Percentiles rank a stretch among this genome's conserved stretches.
phyloP scores from a whole-genome alignment of 2,113 vertebrate species.

The Nibea albiflora region DNA sequence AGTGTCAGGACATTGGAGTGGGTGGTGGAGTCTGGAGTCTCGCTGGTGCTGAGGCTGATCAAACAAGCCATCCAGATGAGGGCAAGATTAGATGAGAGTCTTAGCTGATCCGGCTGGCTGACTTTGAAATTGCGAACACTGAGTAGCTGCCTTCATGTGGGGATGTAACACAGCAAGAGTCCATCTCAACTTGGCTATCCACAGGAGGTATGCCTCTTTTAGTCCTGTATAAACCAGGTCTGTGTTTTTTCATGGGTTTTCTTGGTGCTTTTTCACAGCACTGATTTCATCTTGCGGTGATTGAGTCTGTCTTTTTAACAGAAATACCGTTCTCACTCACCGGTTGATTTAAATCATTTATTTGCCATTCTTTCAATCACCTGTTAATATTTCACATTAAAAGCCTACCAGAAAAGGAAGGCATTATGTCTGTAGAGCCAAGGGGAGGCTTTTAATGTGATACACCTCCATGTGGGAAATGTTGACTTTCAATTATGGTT shows the following conservation, averaged over 20 bases:
- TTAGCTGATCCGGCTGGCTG: slow-evolving; percentile 28
- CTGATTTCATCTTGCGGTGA: neutral
- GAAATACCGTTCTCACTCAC: neutral
- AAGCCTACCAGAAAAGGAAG: neutral
- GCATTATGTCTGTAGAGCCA: neutral
- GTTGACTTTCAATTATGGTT: neutral
- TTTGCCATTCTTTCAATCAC: neutral
- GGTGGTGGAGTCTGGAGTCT: slow-evolving; percentile 23
- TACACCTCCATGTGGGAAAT: neutral
- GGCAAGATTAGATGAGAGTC: slow-evolving; percentile 28
- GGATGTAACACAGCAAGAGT: neutral
- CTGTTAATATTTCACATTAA: neutral
- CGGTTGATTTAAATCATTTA: neutral
- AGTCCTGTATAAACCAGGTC: neutral
- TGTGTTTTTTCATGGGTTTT: no score
- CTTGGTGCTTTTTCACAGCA: neutral
- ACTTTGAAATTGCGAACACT: slow-evolving; percentile 37
- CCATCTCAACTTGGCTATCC: slow-evolving; percentile 3
- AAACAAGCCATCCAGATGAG: slow-evolving; percentile 43
- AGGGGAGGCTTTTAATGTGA: neutral
- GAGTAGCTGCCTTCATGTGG: neutral
- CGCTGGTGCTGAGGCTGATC: slow-evolving; percentile 46
- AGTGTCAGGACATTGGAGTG: slow-evolving; percentile 20
- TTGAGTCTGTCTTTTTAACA: neutral
- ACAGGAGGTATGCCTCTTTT: neutral